phyloP scores from a whole-genome alignment of 2,888 invertebrate genomes.

The Tetranychus piercei region DNA sequence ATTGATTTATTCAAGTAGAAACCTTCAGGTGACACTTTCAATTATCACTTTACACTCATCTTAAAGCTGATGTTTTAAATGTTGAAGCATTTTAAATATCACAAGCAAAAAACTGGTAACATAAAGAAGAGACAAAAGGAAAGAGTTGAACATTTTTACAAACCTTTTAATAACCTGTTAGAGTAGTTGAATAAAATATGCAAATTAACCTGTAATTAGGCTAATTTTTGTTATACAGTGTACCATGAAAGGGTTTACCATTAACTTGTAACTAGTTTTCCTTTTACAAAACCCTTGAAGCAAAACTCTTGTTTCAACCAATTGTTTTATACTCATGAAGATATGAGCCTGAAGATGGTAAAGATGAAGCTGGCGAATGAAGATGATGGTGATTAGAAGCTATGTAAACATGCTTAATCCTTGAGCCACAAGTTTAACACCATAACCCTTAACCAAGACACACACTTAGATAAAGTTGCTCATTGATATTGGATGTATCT shows the following conservation, averaged over 20 bases:
- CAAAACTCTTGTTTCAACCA: too few species aligned
- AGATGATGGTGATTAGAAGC: too few species aligned
- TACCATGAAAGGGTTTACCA: background rate
- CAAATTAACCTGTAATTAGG: conserved; percentile 1
- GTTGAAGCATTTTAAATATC: too few species aligned
- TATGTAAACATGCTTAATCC: background rate
- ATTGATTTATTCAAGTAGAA: background rate
- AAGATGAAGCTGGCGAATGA: too few species aligned
- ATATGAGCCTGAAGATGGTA: too few species aligned
- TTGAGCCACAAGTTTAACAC: conserved; percentile 1
- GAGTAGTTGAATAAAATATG: background rate
- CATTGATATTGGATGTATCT: background rate
- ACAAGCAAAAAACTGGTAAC: too few species aligned
- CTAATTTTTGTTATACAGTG: background rate
- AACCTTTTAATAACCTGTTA: background rate
- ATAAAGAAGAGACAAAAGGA: too few species aligned
- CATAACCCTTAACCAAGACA: background rate
- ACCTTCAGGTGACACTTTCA: background rate
- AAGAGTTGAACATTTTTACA: too few species aligned
- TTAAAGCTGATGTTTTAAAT: background rate
- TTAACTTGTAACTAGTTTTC: too few species aligned
- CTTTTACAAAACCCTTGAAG: too few species aligned
- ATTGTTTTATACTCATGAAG: too few species aligned
- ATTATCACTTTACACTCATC: background rate
- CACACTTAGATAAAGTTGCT: background rate